Base-by-base conservation (phyloP, 2,888 invertebrate genomes). In the Patella pellucida region DNA sequence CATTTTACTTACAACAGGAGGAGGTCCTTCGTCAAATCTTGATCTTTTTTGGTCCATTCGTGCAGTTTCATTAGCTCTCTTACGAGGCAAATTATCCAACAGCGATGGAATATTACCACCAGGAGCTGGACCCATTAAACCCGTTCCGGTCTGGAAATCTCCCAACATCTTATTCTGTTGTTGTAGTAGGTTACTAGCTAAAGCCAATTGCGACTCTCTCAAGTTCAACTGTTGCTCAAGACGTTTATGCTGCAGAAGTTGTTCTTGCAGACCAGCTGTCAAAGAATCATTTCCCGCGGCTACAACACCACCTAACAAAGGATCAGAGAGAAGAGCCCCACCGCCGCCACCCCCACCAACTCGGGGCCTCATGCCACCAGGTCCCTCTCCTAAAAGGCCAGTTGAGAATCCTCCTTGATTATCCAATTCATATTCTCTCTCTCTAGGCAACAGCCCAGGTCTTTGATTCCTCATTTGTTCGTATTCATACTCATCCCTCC, bases 181-280 rank as follows among this genome's bases (percentile, higher is more conserved):
- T 71, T 79, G 81, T 14, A 81, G 78, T 9, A 81, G 68, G 31
- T 76, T 76, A 23, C 78, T 79, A 16, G 81, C 81, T 67, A 81
- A 51, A 19, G 78, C 78, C 23, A 81, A 72, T 72, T 81, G 81
- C 2, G 78, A 78, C 50, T 78, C 78, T 19, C 78, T 15, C 71
- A 78, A 52, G 19, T 69, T 78, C 50, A 78, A 69, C 68, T 78
- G 74, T 62, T 78, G 76, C 54, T 76, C 72, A 23, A 78, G 73
- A 12, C 70, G 69, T 41, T 73, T 76, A 69, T 78, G 78, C n/a
- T 78, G 76, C n/a, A 78, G 19, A 76, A 69, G 56, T 52, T 73
- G 68, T 76, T 74, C 51, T 76, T 68, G 72, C 73, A 74, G 51
- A 52, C 74, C 23, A 50, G 16, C 19, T 11, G 23, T 52, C 52